A percentile compares a stretch with the other conserved stretches of the same genome.
Conservation (phyloP, 2,113 vertebrate genomes). For the Aegithalos caudatus region DNA sequence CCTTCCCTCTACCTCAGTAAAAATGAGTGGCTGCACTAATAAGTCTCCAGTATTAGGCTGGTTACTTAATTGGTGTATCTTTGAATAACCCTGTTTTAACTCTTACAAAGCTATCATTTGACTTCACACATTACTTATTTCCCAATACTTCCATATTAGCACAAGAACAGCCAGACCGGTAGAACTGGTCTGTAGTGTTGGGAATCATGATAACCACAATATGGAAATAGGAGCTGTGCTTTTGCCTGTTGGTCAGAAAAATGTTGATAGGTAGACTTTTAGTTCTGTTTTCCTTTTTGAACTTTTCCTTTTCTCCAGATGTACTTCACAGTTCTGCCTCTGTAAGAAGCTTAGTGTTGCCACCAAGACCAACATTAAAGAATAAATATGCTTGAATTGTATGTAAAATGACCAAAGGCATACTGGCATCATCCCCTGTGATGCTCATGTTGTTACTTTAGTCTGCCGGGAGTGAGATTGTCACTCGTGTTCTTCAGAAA, state of each 20-base stretch:
- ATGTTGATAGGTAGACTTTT: not conserved
- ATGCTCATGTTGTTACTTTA: not conserved
- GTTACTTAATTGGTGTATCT: not conserved
- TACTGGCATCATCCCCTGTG: not conserved
- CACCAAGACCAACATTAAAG: not conserved
- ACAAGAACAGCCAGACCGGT: not conserved
- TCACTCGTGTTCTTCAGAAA: not conserved
- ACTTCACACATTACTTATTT: not conserved
- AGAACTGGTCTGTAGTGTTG: not conserved
- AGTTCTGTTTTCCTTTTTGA: not conserved
- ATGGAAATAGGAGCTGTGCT: not conserved
- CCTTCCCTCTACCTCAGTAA: not conserved
- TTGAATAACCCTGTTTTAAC: not conserved
- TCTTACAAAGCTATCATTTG: not conserved
- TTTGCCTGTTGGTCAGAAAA: not conserved
- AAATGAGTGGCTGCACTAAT: not conserved
- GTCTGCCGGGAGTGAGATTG: not conserved
- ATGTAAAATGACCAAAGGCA: not conserved
- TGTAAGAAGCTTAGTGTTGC: not conserved
- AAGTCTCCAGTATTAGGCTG: rapidly evolving
- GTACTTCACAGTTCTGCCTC: not conserved
- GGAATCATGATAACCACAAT: not conserved
- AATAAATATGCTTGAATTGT: not conserved
- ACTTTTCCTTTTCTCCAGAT: not conserved
- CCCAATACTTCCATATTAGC: not conserved